Evolutionary conservation across 2,797 vertebrate genomes (phyloP).

Genomic region (Smutsia temminckii): DNA sequence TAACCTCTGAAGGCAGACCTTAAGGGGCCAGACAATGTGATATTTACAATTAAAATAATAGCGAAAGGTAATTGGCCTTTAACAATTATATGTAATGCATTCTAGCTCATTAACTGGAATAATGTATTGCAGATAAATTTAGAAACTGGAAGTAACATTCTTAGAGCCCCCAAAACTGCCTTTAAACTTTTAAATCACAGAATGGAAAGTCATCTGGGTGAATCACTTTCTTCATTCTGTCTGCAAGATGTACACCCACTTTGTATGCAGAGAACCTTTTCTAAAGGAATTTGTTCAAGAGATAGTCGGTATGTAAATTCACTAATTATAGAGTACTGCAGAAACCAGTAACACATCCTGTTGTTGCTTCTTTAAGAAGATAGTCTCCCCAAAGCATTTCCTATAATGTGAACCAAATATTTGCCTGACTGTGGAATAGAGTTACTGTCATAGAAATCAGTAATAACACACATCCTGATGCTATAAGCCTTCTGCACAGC

Average conservation of each 20-base stretch:
- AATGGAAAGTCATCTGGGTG: not conserved
- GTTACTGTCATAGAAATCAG: not conserved
- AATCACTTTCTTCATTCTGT: not conserved
- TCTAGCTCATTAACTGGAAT: not conserved
- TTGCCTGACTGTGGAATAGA: not conserved
- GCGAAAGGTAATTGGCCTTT: not conserved
- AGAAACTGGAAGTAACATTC: not conserved
- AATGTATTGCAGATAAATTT: not conserved
- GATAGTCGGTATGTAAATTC: constrained; percentile 27
- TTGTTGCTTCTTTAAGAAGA: constrained; percentile 45
- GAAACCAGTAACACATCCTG: not conserved
- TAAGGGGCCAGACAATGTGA: not conserved
- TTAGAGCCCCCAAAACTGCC: not conserved
- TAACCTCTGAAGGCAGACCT: not conserved
- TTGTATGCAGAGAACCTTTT: constrained; percentile 14
- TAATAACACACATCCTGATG: not conserved
- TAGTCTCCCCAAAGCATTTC: not conserved
- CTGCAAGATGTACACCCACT: not conserved
- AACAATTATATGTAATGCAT: not conserved
- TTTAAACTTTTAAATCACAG: not conserved
- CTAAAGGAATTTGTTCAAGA: not conserved
- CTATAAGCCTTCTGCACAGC: not conserved
- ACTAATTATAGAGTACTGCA: constrained; percentile 34
- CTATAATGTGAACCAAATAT: constrained; percentile 41
- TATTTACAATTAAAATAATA: constrained; percentile 18